phyloP scores from a whole-genome alignment of 2,113 vertebrate genomes.

The Chrysemys picta region DNA sequence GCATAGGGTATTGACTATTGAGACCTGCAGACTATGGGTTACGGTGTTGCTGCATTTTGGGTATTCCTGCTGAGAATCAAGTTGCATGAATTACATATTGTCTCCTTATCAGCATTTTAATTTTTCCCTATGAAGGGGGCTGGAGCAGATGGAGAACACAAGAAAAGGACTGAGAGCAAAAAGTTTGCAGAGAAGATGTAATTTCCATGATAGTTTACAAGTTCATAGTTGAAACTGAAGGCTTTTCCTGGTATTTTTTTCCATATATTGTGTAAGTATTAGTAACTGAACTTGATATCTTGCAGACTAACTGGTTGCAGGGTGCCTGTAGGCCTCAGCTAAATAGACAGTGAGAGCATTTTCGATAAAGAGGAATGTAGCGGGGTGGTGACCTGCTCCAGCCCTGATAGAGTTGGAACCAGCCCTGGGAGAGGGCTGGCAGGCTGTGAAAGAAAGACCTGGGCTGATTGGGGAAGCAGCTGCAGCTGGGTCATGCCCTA shows the following conservation, averaged over 20 bases:
- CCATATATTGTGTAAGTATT: not conserved
- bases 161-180: not conserved
- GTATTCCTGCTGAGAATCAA: accelerated
- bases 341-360: not conserved
- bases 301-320: not conserved
- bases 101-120: not conserved
- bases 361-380: not conserved
- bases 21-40: not conserved
- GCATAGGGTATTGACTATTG: not conserved
- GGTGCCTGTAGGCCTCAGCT: not conserved
- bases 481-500: no score
- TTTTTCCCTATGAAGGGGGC: not conserved
- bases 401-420: no score
- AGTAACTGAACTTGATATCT: not conserved
- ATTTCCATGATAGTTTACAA: not conserved
- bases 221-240: not conserved
- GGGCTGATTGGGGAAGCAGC: no score
- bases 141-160: not conserved
- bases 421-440: no score
- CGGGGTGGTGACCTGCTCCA: no score
- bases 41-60: not conserved
- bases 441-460: no score
- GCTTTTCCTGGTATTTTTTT: not conserved
- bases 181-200: not conserved
- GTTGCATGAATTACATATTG: not conserved